Conservation (phyloP, 2,888 invertebrate species). For the Netelia virgata region DNA sequence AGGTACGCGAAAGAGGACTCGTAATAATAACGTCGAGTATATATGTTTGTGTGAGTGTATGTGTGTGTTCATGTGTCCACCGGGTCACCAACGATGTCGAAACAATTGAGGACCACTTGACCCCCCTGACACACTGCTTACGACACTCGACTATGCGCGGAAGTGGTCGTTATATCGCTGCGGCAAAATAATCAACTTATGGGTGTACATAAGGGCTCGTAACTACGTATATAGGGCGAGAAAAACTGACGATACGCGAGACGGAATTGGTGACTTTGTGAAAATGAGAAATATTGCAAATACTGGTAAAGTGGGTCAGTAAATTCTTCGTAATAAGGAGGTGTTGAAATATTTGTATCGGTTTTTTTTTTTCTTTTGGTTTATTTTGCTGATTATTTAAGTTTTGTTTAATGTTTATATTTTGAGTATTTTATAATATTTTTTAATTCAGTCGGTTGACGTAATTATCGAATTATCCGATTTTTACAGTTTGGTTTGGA, state of each 20-base stretch:
- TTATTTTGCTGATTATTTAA: too few species aligned
- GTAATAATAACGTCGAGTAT: conserved; percentile 54
- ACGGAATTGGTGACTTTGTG: not conserved
- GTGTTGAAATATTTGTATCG: too few species aligned
- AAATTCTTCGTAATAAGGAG: too few species aligned
- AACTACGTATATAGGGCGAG: not conserved
- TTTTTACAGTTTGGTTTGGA: too few species aligned
- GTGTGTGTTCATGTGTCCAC: not conserved
- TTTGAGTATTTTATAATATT: too few species aligned
- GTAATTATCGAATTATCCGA: too few species aligned
- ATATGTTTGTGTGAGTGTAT: conserved; percentile 23
- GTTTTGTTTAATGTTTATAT: too few species aligned
- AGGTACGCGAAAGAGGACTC: conserved; percentile 41
- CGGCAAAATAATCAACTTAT: conserved; percentile 64
- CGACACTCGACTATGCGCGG: conserved; percentile 27
- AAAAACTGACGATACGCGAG: not conserved
- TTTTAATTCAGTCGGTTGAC: too few species aligned
- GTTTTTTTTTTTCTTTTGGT: too few species aligned
- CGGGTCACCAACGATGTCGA: conserved; percentile 15
- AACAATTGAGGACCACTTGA: conserved; percentile 69
- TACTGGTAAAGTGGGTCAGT: too few species aligned
- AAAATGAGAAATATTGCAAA: not conserved
- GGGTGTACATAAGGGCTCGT: not conserved
- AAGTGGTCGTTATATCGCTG: conserved; percentile 64
- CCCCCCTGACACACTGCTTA: conserved; percentile 69